Evolutionary conservation across 2,888 invertebrate species (phyloP).

Genomic region (Julus scanicus): DNA sequence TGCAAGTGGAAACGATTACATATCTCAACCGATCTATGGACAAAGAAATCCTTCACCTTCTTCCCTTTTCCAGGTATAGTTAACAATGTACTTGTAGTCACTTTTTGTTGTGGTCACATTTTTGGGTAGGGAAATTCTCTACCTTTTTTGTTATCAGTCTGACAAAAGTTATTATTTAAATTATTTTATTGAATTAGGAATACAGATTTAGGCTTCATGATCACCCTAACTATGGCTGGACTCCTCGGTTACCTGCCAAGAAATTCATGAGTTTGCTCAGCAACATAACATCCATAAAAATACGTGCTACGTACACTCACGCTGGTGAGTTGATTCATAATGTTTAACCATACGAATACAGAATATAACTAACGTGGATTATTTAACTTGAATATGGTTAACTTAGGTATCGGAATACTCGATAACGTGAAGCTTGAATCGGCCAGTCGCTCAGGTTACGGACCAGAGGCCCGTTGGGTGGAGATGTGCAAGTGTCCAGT

Average conservation of each 20-base stretch:
- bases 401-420: slow-evolving; percentile 80
- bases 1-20: slow-evolving; percentile 81
- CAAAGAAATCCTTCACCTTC: slow-evolving; percentile 87
- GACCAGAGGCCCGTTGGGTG: slow-evolving; percentile 88
- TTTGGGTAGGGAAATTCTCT: background rate
- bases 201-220: slow-evolving; percentile 92
- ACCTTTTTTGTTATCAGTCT: too few relatives aligned
- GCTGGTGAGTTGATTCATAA: slow-evolving; percentile 71
- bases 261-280: slow-evolving; percentile 93
- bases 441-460: slow-evolving; percentile 83
- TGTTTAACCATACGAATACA: background rate
- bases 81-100: background rate
- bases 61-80: slow-evolving; percentile 70
- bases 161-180: background rate
- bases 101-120: too few relatives aligned
- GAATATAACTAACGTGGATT: background rate
- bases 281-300: slow-evolving; percentile 92
- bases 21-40: slow-evolving; percentile 91
- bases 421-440: slow-evolving; percentile 90
- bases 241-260: slow-evolving; percentile 85
- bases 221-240: slow-evolving; percentile 92
- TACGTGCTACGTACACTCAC: slow-evolving; percentile 89
- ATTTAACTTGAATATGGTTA: background rate
- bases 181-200: slow-evolving; percentile 69
- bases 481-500: slow-evolving; percentile 93